These are phyloP conservation scores for Neolamprologus kungweensis DNA, from an alignment of 2,113 vertebrate genomes.

Conservation along the genomic window DNA sequence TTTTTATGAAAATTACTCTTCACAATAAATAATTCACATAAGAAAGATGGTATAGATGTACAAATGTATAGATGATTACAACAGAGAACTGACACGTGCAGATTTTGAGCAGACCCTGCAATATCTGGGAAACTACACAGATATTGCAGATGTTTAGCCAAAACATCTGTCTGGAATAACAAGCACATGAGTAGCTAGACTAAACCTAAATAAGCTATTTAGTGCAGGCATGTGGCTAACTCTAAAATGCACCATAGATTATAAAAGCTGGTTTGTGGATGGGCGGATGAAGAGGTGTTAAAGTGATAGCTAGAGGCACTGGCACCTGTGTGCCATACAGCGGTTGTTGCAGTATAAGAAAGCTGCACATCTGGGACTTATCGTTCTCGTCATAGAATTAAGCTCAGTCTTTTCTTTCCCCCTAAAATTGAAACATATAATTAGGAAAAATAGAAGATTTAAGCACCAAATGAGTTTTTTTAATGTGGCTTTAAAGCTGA, in stretches of 20 bases:
- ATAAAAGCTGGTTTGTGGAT: conserved; percentile 27
- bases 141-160: background rate
- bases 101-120: background rate
- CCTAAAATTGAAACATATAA: background rate
- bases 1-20: background rate
- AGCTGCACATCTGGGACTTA: conserved; percentile 12
- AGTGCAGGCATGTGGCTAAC: conserved; percentile 2
- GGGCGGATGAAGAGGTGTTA: background rate
- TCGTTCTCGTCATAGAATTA: background rate
- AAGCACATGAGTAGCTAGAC: conserved; percentile 6
- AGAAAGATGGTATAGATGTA: background rate
- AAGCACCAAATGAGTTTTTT: background rate
- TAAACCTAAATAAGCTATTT: conserved; percentile 21
- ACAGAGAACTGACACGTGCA: background rate
- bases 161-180: conserved; percentile 40
- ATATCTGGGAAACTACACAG: conserved; percentile 21
- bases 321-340: conserved; percentile 24
- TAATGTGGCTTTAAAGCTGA: background rate
- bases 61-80: background rate
- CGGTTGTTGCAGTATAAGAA: background rate
- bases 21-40: background rate
- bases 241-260: conserved; percentile 21
- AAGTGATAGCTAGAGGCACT: conserved; percentile 15
- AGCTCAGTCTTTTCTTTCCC: background rate
- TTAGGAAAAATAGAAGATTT: background rate